Evolutionary conservation across 2,888 invertebrate species (phyloP), one percentile per base, ranked within the genome.

Genomic region (Camponotus fellah): DNA sequence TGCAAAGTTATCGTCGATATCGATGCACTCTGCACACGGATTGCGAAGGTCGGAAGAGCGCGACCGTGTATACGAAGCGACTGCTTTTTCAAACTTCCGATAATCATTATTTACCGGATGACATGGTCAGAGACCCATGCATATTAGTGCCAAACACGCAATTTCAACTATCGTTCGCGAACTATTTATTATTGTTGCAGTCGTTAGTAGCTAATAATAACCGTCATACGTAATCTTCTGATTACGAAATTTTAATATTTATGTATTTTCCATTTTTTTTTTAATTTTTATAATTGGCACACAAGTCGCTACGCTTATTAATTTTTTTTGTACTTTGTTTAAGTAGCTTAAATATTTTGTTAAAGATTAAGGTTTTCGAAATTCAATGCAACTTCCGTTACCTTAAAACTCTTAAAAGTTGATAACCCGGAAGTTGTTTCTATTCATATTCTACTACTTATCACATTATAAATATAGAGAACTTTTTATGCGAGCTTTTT

Each of bases 1-100:
- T 77, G 58, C 69, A 77, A 77, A 77, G 72, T 80, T 71, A 72
- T 60, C 79, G 60, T 79, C 37, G 69, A 69, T 77, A 58, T 69
- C 37, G 69, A 69, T n/a, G 79, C 46, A 46, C 71, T 71, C 60
- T 46, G 40, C 21, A 34, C 26, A 60, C 17, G 37, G 71, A 60
- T 72, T 69, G 60, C 46, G 79, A 72, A 79, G 79, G 72, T 79
- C 79, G 79, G 17, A 46, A 69, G 56, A 69, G 58, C 77, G 58
- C 34, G 32, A 69, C 10, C 56, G 21, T n/a, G 46, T 69, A 8
- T 14, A 60, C 60, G 60, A 66, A 46, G 34, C 68, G 56, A 58
- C 43, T 34, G 79, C 60, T 80, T 80, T 80, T 76, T 71, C 46
- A 56, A 80, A 62, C 34, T 80, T 72, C 12, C 26, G 71, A 80